A percentile compares a stretch with the other conserved stretches of the same genome.
These are phyloP conservation scores for Psilopogon haemacephalus DNA, from an alignment of 2,113 vertebrate species.

Conservation along the genomic window DNA sequence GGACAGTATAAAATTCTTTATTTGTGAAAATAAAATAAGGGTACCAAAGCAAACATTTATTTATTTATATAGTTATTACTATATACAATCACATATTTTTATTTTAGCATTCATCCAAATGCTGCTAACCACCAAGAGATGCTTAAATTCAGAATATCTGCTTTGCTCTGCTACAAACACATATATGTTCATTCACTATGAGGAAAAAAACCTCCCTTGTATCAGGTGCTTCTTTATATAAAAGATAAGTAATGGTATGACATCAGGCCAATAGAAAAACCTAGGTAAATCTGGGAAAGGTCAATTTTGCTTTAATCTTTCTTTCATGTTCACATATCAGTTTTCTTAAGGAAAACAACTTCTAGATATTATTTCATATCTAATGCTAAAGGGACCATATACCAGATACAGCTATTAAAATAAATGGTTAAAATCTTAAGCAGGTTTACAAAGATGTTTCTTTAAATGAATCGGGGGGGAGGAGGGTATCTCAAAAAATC, in stretches of 20 bases:
- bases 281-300: neutral
- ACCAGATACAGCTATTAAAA: neutral
- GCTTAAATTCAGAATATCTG: neutral
- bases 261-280: neutral
- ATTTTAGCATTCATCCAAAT: neutral
- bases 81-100: neutral
- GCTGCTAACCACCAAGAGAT: neutral
- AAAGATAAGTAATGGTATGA: neutral
- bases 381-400: neutral
- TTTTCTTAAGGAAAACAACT: slow-evolving; percentile 20
- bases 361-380: neutral
- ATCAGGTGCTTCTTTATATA: neutral
- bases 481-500: neutral
- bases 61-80: too few species aligned
- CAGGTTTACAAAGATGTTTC: neutral
- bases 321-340: neutral
- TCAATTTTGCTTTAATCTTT: neutral
- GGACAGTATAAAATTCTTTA: neutral
- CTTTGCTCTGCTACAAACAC: neutral
- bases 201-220: neutral
- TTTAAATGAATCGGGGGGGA: neutral
- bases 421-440: neutral
- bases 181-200: neutral
- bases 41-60: neutral
- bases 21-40: neutral